A percentile compares a stretch with the other conserved stretches of the same genome.
Conservation (phyloP, 2,113 vertebrate genomes). For the Meriones unguiculatus region DNA sequence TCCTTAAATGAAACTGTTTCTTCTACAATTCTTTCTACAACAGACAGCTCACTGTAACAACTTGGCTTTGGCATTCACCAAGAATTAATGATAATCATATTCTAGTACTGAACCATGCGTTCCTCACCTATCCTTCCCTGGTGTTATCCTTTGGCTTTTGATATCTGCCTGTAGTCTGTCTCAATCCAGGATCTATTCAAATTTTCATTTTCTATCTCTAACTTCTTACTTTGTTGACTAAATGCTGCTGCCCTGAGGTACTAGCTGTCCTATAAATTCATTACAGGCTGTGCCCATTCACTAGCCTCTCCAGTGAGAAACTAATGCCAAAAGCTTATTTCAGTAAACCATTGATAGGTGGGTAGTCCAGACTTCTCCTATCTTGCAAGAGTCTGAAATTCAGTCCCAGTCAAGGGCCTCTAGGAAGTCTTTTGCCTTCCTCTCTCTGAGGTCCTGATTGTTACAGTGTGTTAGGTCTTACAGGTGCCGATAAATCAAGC, state of each 20-base stretch:
- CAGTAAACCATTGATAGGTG: neutral
- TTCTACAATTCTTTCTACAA: neutral
- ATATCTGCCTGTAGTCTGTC: neutral
- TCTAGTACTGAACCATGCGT: neutral
- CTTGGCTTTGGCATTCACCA: slow-evolving; percentile 6
- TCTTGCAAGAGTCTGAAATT: neutral
- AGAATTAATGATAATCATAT: neutral
- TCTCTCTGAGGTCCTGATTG: slow-evolving; percentile 10
- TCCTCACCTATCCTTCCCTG: neutral
- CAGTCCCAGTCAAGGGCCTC: neutral
- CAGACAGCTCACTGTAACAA: neutral
- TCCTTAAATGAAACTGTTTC: slow-evolving; percentile 35
- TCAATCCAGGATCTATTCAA: neutral
- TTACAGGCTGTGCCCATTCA: neutral
- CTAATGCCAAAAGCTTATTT: slow-evolving; percentile 1
- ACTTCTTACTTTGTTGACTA: slow-evolving; percentile 47
- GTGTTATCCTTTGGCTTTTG: neutral
- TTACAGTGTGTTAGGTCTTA: neutral
- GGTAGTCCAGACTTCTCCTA: neutral
- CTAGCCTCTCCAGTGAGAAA: neutral
- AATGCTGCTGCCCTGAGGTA: neutral
- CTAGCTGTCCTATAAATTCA: neutral
- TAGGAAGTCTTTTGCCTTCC: neutral
- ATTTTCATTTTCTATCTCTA: neutral
- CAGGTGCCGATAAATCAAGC: neutral